Conservation (phyloP, 2,113 vertebrate species). For the Elephas maximus region DNA sequence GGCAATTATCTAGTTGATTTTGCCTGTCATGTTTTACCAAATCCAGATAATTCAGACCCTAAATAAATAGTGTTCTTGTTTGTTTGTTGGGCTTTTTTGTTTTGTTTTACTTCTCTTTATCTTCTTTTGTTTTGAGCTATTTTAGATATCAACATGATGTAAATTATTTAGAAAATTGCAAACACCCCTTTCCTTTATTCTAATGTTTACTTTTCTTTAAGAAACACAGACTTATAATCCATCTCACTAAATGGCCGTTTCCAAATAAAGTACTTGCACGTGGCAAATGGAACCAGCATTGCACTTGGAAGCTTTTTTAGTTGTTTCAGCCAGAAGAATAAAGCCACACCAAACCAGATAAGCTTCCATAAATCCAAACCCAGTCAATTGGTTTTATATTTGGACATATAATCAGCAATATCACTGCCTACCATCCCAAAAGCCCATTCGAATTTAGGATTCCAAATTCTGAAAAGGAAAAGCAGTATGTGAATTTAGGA, state of each 20-base stretch:
- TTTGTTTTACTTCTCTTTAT: background rate
- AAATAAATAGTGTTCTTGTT: background rate
- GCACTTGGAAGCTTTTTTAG: background rate
- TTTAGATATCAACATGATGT: background rate
- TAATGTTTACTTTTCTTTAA: background rate
- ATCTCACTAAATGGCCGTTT: background rate
- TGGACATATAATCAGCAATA: background rate
- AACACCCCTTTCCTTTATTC: background rate
- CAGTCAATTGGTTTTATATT: background rate
- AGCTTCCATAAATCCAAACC: background rate
- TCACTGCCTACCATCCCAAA: accelerated
- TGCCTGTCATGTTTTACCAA: background rate
- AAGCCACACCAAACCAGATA: background rate
- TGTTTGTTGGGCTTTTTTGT: background rate
- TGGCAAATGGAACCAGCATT: background rate
- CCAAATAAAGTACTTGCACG: background rate
- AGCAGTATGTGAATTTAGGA: background rate
- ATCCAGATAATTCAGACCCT: background rate
- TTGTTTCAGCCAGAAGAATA: background rate
- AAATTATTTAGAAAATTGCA: background rate
- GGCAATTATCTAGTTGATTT: background rate
- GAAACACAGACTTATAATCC: background rate
- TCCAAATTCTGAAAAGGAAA: background rate
- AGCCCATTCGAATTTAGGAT: background rate
- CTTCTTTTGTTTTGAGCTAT: background rate